Evolutionary conservation across 1,140 invertebrate species (phyloP).

Genomic region (Pseudomyrmex cubaensis): DNA sequence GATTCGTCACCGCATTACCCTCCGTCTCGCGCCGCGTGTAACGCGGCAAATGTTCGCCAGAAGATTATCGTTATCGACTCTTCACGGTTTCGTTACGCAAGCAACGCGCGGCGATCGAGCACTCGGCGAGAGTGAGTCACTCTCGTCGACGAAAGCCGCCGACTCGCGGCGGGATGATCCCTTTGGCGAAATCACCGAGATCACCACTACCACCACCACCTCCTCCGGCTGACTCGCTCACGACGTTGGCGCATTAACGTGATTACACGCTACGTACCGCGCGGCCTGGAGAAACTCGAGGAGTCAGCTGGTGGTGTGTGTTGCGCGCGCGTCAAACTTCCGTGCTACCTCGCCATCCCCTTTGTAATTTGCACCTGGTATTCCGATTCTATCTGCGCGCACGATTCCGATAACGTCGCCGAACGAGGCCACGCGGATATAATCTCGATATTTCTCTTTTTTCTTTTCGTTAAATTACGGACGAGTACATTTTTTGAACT

Average conservation of each 20-base stretch:
- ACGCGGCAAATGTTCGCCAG: background rate
- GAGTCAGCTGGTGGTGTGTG: conserved; percentile 77
- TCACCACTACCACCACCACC: conserved; percentile 17
- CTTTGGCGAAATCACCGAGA: conserved; percentile 70
- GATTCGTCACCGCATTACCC: conserved; percentile 53
- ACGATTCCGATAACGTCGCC: conserved; percentile 73
- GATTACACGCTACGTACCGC: conserved; percentile 77
- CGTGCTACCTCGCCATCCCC: conserved; percentile 73
- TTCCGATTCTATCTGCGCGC: conserved; percentile 82
- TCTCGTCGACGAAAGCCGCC: conserved; percentile 59
- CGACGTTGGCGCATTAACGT: conserved; percentile 81
- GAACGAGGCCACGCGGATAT: conserved; percentile 34
- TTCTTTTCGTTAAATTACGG: conserved; percentile 3
- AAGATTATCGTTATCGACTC: conserved; percentile 72
- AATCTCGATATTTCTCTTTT: conserved; percentile 35
- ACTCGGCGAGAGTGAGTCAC: conserved; percentile 61
- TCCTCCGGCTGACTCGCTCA: conserved; percentile 53
- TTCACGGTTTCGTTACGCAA: conserved; percentile 63
- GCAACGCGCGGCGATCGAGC: conserved; percentile 34
- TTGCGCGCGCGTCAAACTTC: conserved; percentile 67
- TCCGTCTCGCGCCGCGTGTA: background rate
- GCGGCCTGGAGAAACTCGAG: conserved; percentile 38
- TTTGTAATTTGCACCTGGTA: conserved; percentile 85
- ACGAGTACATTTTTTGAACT: too few relatives aligned
- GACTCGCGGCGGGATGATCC: conserved; percentile 51